These are phyloP conservation scores for Argyresthia albistria DNA, from an alignment of 2,888 invertebrate species.

Conservation along the genomic window DNA sequence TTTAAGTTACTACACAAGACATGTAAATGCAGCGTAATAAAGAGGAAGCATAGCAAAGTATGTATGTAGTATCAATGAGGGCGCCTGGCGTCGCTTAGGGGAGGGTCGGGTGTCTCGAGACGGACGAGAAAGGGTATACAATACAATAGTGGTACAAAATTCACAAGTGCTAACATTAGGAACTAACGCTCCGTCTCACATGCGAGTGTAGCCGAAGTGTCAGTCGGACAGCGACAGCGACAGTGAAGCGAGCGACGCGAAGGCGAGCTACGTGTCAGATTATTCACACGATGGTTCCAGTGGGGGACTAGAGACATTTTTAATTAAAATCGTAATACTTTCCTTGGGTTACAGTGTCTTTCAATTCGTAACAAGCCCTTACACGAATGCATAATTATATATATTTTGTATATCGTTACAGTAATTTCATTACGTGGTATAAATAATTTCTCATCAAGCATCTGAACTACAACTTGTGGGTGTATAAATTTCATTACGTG, in stretches of 20 bases:
- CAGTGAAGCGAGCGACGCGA: conserved; percentile 10
- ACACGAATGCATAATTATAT: conserved; percentile 71
- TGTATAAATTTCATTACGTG: too few relatives aligned
- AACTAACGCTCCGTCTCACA: background rate
- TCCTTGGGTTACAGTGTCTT: conserved; percentile 76
- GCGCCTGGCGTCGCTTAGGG: conserved; percentile 2
- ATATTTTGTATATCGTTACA: conserved; percentile 68
- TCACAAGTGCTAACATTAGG: background rate
- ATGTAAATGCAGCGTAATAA: conserved; percentile 60
- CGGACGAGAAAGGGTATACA: too few relatives aligned
- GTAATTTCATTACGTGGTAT: conserved; percentile 72
- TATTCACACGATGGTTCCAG: conserved; percentile 71
- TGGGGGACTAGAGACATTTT: conserved; percentile 81
- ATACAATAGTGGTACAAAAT: background rate
- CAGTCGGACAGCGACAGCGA: conserved; percentile 19
- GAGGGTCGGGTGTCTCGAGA: background rate
- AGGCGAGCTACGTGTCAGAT: conserved; percentile 8
- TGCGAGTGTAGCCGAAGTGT: conserved; percentile 15
- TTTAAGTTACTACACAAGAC: conserved; percentile 55
- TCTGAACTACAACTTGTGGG: conserved; percentile 28
- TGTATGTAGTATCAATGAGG: conserved; percentile 18
- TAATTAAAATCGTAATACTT: conserved; percentile 71
- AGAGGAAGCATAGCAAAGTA: conserved; percentile 62
- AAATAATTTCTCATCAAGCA: conserved; percentile 63
- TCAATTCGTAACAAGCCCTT: conserved; percentile 74